Evolutionary conservation across 2,888 invertebrate genomes (phyloP).

Genomic region (Ganaspis brasiliensis): DNA sequence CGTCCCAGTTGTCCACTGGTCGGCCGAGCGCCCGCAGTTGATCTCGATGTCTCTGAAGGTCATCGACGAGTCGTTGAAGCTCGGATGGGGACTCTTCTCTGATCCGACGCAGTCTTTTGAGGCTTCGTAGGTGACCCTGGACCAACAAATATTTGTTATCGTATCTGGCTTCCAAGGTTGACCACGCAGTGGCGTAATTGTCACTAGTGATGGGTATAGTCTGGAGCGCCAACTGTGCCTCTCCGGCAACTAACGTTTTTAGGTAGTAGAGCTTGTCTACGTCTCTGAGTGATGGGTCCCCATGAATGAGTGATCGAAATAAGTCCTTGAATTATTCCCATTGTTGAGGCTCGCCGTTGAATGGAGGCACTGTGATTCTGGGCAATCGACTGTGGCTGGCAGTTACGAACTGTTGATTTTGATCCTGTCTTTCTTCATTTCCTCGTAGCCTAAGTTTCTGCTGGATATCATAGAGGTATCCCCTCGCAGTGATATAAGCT

Average conservation of each 20-base stretch:
- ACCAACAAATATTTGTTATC: slow-evolving; percentile 4
- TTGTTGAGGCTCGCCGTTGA: neutral
- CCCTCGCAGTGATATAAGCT: neutral
- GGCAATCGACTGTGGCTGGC: neutral
- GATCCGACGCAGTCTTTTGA: neutral
- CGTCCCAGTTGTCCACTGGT: neutral
- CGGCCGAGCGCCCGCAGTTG: neutral
- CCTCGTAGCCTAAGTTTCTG: neutral
- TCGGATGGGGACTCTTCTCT: slow-evolving; percentile 1
- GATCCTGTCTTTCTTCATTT: no score
- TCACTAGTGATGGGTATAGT: neutral
- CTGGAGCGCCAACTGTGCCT: slow-evolving; percentile 1
- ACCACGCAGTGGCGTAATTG: slow-evolving; percentile 2
- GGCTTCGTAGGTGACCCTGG: neutral
- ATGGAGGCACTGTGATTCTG: neutral
- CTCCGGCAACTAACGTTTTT: slow-evolving; percentile 1
- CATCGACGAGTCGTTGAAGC: slow-evolving; percentile 1
- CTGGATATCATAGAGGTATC: slow-evolving; percentile 4
- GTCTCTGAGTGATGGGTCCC: neutral
- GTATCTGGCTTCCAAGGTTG: neutral
- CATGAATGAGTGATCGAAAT: neutral
- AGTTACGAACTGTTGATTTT: no score
- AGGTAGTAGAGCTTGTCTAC: slow-evolving; percentile 13
- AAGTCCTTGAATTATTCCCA: slow-evolving; percentile 18
- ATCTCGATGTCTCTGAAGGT: neutral